A percentile compares a stretch with the other conserved stretches of the same genome.
Conservation (phyloP, 2,113 vertebrate genomes). For the Vicugna pacos region DNA sequence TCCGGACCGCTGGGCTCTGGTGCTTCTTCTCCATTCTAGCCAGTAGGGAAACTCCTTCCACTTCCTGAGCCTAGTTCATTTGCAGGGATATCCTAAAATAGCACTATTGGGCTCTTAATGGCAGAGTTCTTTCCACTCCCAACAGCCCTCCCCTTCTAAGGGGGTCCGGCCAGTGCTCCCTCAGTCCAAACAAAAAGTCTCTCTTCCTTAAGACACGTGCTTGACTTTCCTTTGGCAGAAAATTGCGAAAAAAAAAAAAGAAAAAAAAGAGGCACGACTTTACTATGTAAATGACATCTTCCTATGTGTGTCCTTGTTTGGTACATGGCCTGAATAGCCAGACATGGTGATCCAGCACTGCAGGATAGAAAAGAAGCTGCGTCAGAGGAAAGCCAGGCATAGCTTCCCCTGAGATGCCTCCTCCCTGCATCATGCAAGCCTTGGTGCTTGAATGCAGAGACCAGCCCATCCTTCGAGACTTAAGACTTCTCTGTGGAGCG, state of each 20-base stretch:
- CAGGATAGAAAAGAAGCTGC: not conserved
- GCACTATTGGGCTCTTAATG: not conserved
- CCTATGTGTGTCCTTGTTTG: not conserved
- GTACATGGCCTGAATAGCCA: not conserved
- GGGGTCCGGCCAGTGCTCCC: not conserved
- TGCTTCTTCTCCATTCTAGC: not conserved
- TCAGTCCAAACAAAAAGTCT: not conserved
- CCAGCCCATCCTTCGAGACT: not conserved
- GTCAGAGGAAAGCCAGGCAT: not conserved
- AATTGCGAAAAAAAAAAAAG: not conserved
- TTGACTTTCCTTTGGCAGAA: constrained; percentile 10
- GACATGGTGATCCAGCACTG: not conserved
- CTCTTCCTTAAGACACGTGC: not conserved
- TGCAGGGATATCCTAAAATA: not conserved
- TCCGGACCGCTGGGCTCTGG: not conserved
- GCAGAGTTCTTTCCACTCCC: not conserved
- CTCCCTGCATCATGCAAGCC: not conserved
- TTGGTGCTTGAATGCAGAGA: not conserved
- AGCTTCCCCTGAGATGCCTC: not conserved
- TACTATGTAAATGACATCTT: not conserved
- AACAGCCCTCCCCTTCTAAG: not conserved
- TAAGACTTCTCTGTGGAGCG: not conserved
- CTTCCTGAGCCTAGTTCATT: not conserved
- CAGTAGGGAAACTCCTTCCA: not conserved
- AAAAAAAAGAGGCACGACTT: not conserved